These are phyloP conservation scores for Coenonympha glycerion DNA, from an alignment of 2,888 invertebrate genomes.

Conservation along the genomic window DNA sequence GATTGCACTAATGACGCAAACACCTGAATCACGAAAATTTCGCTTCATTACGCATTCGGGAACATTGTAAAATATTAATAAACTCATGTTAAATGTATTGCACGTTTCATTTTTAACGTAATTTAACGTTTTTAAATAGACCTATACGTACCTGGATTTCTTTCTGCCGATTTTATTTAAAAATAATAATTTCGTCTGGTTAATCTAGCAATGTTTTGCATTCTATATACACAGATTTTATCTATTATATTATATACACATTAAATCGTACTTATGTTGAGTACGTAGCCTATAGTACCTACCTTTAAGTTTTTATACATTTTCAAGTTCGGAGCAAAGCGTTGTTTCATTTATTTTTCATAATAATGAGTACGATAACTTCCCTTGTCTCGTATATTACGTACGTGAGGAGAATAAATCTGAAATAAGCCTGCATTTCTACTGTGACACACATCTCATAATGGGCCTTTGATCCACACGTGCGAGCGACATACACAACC, in stretches of 20 bases:
- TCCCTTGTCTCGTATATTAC: conserved; percentile 4
- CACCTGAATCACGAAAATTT: not conserved
- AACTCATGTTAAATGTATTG: not conserved
- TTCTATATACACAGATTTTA: too few species aligned
- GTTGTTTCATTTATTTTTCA: conserved; percentile 7
- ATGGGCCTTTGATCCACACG: conserved; percentile 7
- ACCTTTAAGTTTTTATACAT: too few species aligned
- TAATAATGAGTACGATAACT: conserved; percentile 1
- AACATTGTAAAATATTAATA: not conserved
- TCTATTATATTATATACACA: too few species aligned
- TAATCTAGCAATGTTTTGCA: too few species aligned
- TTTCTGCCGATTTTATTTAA: not conserved
- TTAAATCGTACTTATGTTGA: too few species aligned
- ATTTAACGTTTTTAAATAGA: too few species aligned
- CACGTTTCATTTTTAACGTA: not conserved
- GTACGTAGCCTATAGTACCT: too few species aligned
- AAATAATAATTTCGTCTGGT: too few species aligned
- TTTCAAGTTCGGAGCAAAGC: not conserved
- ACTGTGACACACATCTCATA: conserved; percentile 13
- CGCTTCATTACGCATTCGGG: not conserved
- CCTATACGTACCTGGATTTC: not conserved
- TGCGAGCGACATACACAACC: conserved; percentile 2
- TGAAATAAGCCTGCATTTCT: conserved; percentile 4
- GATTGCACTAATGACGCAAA: not conserved
- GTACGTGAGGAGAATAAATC: conserved; percentile 9